phyloP scores from a whole-genome alignment of 2,113 vertebrate species.

The Heptranchias perlo region DNA sequence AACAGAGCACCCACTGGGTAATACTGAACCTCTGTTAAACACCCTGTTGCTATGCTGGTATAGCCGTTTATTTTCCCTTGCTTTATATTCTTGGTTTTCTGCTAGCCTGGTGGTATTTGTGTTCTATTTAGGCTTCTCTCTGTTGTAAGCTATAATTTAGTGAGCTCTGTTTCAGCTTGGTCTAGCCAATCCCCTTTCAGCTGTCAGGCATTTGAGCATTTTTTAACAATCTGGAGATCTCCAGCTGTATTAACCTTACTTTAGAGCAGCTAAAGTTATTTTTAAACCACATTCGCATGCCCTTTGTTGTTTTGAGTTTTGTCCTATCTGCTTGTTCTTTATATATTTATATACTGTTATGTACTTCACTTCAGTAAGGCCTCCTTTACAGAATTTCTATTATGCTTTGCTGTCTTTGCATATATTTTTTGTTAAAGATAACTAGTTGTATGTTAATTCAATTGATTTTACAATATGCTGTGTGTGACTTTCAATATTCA shows the following conservation, averaged over 20 bases:
- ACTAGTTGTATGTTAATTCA: too few relatives aligned
- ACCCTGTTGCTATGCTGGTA: neutral
- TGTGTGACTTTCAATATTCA: too few relatives aligned
- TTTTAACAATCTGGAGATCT: neutral
- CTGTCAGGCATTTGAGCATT: slow-evolving; percentile 12
- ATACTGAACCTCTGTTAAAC: neutral
- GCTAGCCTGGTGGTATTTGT: neutral
- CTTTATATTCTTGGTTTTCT: neutral
- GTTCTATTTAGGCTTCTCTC: neutral
- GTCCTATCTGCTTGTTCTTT: neutral
- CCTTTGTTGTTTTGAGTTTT: neutral
- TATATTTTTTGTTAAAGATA: neutral
- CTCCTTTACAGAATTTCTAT: slow-evolving; percentile 4
- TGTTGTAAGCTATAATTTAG: slow-evolving; percentile 17
- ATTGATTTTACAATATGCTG: too few relatives aligned
- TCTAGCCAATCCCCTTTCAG: neutral
- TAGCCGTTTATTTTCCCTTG: neutral
- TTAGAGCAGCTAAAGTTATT: neutral
- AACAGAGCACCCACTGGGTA: neutral
- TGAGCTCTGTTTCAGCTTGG: neutral
- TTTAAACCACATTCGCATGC: slow-evolving; percentile 7
- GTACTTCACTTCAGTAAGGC: neutral
- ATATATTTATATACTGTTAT: neutral
- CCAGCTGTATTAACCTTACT: slow-evolving; percentile 13
- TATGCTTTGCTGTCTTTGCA: neutral